Evolutionary conservation across 2,113 vertebrate species (phyloP).

Genomic region (Ophthalmolycus amberensis): DNA sequence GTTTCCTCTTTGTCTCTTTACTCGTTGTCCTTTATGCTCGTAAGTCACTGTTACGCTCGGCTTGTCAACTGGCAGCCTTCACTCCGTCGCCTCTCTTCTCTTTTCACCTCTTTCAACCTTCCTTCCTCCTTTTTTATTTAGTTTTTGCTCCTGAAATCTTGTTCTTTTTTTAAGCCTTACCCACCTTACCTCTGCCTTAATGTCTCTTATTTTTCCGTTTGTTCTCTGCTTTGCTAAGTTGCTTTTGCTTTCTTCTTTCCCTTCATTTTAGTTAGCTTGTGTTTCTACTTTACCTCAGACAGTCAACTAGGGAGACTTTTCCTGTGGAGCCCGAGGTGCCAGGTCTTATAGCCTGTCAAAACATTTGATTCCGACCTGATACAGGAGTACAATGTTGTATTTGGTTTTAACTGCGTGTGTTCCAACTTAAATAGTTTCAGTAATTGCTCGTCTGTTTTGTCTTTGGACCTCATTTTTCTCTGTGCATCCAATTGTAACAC

Average conservation of each 20-base stretch:
- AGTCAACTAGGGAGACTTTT: neutral
- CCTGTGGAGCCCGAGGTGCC: neutral
- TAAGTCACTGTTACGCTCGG: neutral
- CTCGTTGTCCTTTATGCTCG: neutral
- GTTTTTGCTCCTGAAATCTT: neutral
- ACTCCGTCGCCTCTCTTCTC: neutral
- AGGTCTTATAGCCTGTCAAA: constrained; percentile 23
- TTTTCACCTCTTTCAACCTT: neutral
- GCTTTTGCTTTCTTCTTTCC: constrained; percentile 1
- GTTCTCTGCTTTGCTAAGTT: neutral
- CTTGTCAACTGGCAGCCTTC: neutral
- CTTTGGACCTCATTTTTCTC: neutral
- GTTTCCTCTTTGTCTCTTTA: neutral
- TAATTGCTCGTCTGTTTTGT: neutral
- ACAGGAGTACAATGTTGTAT: neutral
- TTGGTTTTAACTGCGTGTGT: neutral
- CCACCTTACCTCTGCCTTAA: neutral
- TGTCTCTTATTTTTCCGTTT: neutral
- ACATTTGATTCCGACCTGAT: neutral
- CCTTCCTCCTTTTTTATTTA: neutral
- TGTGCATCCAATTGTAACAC: neutral
- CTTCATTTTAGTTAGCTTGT: neutral
- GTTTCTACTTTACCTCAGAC: constrained; percentile 5
- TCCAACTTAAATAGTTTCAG: neutral
- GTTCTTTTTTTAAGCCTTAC: neutral